These are phyloP conservation scores for Gobius niger DNA, from an alignment of 2,113 vertebrate genomes.

Conservation along the genomic window DNA sequence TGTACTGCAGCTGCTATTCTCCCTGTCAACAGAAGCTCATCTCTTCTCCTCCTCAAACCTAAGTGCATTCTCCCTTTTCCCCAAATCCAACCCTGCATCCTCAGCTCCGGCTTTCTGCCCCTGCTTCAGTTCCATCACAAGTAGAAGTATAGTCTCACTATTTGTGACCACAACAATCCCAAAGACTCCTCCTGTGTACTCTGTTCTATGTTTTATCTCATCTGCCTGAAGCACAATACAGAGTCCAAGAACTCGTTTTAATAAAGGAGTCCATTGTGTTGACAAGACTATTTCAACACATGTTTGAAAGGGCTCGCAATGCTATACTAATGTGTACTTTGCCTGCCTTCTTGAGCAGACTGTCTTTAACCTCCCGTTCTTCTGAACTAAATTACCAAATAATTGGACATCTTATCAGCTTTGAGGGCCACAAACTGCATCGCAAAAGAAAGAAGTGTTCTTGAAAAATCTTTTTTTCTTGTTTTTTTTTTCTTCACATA, in stretches of 20 bases:
- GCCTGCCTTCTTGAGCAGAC: slow-evolving; percentile 53
- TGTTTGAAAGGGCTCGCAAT: slow-evolving; percentile 65
- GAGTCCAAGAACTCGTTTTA: slow-evolving; percentile 59
- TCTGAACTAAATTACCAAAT: slow-evolving; percentile 69
- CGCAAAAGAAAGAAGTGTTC: slow-evolving; percentile 52
- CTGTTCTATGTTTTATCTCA: slow-evolving; percentile 46
- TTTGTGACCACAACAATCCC: slow-evolving; percentile 41
- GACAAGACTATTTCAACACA: slow-evolving; percentile 38
- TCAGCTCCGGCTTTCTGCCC: slow-evolving; percentile 44
- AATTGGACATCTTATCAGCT: slow-evolving; percentile 68
- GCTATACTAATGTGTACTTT: slow-evolving; percentile 36
- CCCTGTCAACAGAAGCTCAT: slow-evolving; percentile 53
- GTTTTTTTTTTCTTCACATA: slow-evolving; percentile 44
- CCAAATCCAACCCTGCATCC: slow-evolving; percentile 16
- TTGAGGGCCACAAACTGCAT: slow-evolving; percentile 55
- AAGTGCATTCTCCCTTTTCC: slow-evolving; percentile 24
- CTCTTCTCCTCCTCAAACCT: slow-evolving; percentile 23
- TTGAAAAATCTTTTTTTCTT: slow-evolving; percentile 43
- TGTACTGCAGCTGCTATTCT: slow-evolving; percentile 53
- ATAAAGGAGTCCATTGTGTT: slow-evolving; percentile 42
- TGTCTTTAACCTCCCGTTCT: slow-evolving; percentile 47
- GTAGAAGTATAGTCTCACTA: slow-evolving; percentile 40
- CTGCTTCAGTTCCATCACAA: slow-evolving; percentile 28
- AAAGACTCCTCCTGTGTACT: slow-evolving; percentile 55
- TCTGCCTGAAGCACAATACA: slow-evolving; percentile 69